phyloP scores from a whole-genome alignment of 2,797 vertebrate genomes.

The Steatocranus sp. region DNA sequence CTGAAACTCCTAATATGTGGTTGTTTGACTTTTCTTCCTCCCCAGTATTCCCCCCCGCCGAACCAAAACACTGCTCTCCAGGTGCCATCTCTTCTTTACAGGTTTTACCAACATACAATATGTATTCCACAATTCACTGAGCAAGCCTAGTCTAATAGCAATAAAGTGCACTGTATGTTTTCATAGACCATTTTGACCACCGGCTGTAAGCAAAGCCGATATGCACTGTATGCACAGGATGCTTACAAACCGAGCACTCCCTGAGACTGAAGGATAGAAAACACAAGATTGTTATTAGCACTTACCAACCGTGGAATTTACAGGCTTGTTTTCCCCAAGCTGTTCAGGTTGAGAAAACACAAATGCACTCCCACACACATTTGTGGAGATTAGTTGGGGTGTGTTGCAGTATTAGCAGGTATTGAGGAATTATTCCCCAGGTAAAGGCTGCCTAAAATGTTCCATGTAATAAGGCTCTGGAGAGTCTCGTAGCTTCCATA shows the following conservation, averaged over 20 bases:
- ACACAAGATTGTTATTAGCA: constrained; percentile 26
- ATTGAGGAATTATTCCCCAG: constrained; percentile 25
- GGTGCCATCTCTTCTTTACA: not conserved
- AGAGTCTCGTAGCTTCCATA: constrained; percentile 33
- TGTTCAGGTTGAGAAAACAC: constrained; percentile 27
- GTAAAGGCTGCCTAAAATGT: constrained; percentile 13
- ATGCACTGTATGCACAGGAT: constrained; percentile 3
- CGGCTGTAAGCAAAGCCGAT: constrained; percentile 22
- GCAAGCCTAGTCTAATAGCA: constrained; percentile 2
- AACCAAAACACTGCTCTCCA: not conserved
- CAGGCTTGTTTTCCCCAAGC: constrained; percentile 26
- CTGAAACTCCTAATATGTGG: constrained; percentile 14
- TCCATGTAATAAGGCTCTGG: constrained; percentile 33
- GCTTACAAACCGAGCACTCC: constrained; percentile 1
- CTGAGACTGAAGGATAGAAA: not conserved
- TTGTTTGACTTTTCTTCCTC: constrained; percentile 29
- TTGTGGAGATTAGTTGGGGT: constrained; percentile 9
- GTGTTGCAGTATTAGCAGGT: constrained; percentile 3
- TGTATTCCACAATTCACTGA: constrained; percentile 21
- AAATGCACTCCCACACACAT: constrained; percentile 1
- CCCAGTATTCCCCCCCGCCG: not conserved
- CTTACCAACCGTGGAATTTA: constrained; percentile 56
- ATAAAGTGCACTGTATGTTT: constrained; percentile 25
- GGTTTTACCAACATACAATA: constrained; percentile 8
- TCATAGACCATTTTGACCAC: constrained; percentile 5